phyloP scores from a whole-genome alignment of 2,113 vertebrate species.

The Serinus canaria region DNA sequence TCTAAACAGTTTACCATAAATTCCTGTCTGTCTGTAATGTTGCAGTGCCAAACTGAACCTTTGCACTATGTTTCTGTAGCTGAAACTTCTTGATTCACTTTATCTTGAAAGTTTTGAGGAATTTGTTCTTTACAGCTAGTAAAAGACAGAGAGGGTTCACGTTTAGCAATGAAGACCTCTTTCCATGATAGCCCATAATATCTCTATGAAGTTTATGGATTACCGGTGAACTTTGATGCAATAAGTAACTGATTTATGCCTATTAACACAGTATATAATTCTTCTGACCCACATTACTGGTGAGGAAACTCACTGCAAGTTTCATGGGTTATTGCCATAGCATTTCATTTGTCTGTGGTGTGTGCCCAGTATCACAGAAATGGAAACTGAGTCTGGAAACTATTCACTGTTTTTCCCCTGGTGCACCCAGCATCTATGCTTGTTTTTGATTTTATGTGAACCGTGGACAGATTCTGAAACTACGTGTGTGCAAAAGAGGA shows the following conservation, averaged over 20 bases:
- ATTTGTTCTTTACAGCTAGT: constrained; percentile 1
- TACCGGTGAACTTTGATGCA: constrained; percentile 11
- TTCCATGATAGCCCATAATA: background rate
- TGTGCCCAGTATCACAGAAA: background rate
- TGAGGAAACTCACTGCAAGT: background rate
- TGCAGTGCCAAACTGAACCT: constrained; percentile 79
- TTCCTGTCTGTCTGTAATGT: constrained; percentile 59
- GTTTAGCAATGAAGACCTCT: background rate
- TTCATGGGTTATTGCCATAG: background rate
- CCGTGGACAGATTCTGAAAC: background rate
- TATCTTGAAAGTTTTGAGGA: background rate
- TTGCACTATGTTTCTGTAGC: constrained; percentile 50
- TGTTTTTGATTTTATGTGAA: background rate
- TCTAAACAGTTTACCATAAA: constrained; percentile 58
- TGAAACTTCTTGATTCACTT: constrained; percentile 53
- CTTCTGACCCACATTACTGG: background rate
- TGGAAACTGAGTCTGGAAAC: background rate
- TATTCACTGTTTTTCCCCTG: background rate
- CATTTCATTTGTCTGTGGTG: background rate
- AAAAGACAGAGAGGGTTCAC: background rate
- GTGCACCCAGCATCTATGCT: background rate
- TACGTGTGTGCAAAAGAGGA: background rate
- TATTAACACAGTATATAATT: background rate
- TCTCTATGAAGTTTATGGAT: constrained; percentile 33
- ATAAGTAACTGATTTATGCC: background rate